phyloP scores from a whole-genome alignment of 2,888 invertebrate genomes.

The Chalcosyrphus nemorum region DNA sequence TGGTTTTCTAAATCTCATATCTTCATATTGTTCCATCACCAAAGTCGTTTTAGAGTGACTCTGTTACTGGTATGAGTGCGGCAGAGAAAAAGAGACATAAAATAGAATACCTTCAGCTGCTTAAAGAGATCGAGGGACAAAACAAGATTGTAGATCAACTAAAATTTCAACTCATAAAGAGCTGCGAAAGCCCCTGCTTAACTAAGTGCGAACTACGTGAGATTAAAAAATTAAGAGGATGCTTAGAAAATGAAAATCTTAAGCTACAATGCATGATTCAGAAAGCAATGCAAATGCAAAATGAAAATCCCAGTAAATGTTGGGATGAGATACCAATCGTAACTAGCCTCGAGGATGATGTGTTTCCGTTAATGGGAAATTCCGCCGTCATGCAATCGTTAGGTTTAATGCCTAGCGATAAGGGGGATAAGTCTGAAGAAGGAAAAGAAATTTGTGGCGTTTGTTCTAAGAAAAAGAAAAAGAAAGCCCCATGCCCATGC shows the following conservation, averaged over 20 bases:
- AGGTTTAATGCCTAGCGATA: not conserved
- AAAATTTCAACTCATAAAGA: constrained; percentile 77
- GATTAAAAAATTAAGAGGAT: constrained; percentile 77
- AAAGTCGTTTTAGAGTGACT: constrained; percentile 49
- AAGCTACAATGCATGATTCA: constrained; percentile 78
- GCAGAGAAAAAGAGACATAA: constrained; percentile 59
- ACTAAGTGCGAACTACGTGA: constrained; percentile 77
- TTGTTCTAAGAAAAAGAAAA: constrained; percentile 4
- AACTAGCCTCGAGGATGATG: constrained; percentile 80
- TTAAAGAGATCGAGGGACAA: constrained; percentile 79
- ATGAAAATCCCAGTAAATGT: constrained; percentile 77
- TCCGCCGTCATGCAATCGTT: constrained; percentile 26
- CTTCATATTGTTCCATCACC: not conserved
- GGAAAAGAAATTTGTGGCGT: not conserved
- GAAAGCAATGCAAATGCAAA: constrained; percentile 78
- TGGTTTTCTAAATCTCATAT: not conserved
- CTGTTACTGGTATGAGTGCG: constrained; percentile 57
- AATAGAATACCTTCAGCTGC: constrained; percentile 77
- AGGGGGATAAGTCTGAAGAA: not conserved
- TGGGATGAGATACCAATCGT: constrained; percentile 78
- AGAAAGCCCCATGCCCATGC: constrained; percentile 16
- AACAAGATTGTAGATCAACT: constrained; percentile 78
- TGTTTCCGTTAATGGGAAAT: constrained; percentile 47
- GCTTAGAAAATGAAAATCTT: constrained; percentile 79
- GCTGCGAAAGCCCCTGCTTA: constrained; percentile 76